Conservation (phyloP, 2,888 invertebrate genomes). For the Tinea semifulvella region DNA sequence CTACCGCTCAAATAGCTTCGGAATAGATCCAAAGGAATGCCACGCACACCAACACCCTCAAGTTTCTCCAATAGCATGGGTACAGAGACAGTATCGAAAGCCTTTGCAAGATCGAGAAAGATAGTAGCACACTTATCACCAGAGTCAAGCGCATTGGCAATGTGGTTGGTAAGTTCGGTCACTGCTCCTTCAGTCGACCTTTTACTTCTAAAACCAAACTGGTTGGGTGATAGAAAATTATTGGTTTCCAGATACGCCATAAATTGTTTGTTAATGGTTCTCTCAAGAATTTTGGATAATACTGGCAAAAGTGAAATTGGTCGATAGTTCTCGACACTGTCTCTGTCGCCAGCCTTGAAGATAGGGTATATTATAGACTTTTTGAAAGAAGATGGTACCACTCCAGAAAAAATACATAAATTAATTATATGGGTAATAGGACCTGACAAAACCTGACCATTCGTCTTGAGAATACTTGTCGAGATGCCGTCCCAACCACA, state of each 20-base stretch:
- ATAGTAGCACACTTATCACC: neutral
- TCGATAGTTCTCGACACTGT: neutral
- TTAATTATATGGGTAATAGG: neutral
- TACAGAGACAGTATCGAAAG: constrained; percentile 15
- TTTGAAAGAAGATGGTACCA: neutral
- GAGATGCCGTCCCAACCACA: neutral
- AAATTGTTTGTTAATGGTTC: neutral
- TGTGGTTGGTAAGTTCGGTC: neutral
- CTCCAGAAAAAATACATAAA: neutral
- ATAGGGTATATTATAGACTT: neutral
- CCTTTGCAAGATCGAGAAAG: neutral
- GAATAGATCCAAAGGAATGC: constrained; percentile 1
- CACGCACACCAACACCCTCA: constrained; percentile 12
- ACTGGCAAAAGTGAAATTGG: neutral
- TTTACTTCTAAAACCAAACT: neutral
- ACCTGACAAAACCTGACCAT: neutral
- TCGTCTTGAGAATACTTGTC: neutral
- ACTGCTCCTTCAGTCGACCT: neutral
- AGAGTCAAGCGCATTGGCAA: neutral
- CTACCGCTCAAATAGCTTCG: constrained; percentile 3
- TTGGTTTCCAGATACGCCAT: neutral
- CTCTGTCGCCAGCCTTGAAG: neutral
- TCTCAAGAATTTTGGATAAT: neutral
- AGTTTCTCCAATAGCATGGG: constrained; percentile 12
- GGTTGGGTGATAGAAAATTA: neutral